Conservation (phyloP, 2,113 vertebrate species). For the Mastomys coucha region DNA sequence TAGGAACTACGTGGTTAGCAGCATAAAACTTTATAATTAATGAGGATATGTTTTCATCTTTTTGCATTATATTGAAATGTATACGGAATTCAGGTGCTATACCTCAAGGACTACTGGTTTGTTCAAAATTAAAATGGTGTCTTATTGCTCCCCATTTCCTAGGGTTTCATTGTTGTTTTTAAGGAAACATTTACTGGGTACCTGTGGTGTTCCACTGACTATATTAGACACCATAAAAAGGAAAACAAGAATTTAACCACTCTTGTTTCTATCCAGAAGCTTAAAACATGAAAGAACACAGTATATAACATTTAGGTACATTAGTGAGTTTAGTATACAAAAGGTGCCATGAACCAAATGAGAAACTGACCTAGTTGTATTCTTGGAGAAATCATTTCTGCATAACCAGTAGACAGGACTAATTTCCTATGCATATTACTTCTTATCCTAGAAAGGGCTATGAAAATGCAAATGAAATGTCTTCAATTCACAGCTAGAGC, state of each 20-base stretch:
- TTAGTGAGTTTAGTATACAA: neutral
- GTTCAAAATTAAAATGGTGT: slow-evolving; percentile 66
- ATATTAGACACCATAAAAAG: neutral
- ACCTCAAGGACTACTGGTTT: slow-evolving; percentile 56
- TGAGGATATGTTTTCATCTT: slow-evolving; percentile 79
- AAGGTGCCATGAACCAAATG: slow-evolving; percentile 4
- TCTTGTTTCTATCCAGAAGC: neutral
- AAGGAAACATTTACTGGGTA: slow-evolving; percentile 3
- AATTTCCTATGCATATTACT: slow-evolving; percentile 4
- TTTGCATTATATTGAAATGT: slow-evolving; percentile 79
- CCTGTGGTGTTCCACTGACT: neutral
- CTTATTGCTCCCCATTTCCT: neutral
- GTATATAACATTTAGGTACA: neutral
- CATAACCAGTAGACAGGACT: neutral
- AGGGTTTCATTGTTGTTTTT: slow-evolving; percentile 26
- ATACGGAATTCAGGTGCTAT: slow-evolving; percentile 65
- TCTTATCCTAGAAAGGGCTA: slow-evolving; percentile 16
- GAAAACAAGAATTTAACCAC: slow-evolving; percentile 33
- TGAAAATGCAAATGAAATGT: slow-evolving; percentile 41
- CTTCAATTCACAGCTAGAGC: slow-evolving; percentile 6
- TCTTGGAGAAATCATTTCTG: slow-evolving; percentile 41
- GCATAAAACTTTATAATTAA: slow-evolving; percentile 87
- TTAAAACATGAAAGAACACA: neutral
- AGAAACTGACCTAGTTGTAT: slow-evolving; percentile 42
- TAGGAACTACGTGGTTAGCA: slow-evolving; percentile 86